Conservation (phyloP, 2,113 vertebrate species). For the Aramus guarauna region DNA sequence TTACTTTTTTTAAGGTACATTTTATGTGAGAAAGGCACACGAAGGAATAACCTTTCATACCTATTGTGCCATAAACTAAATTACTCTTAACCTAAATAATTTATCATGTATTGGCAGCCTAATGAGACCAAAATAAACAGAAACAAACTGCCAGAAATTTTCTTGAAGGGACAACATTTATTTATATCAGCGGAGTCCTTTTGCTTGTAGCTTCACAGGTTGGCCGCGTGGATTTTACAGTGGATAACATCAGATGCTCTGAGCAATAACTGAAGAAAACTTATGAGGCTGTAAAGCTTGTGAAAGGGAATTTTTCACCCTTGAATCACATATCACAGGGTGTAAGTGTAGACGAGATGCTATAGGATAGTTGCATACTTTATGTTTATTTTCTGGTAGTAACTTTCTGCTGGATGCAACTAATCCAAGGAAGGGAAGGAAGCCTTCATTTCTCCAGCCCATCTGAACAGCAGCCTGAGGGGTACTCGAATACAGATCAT, state of each 20-base stretch:
- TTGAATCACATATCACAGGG: background rate
- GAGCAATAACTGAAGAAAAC: background rate
- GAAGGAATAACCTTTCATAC: slow-evolving; percentile 58
- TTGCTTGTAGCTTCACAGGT: background rate
- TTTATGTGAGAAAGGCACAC: slow-evolving; percentile 30
- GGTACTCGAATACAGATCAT: background rate
- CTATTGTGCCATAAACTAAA: slow-evolving; percentile 55
- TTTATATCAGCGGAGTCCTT: background rate
- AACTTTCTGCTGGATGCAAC: background rate
- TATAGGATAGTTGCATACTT: background rate
- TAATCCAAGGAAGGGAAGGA: background rate
- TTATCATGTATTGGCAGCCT: slow-evolving; percentile 46
- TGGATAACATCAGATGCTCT: background rate
- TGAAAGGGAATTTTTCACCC: background rate
- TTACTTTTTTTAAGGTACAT: slow-evolving; percentile 27
- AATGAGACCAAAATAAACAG: slow-evolving; percentile 52
- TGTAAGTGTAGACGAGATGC: background rate
- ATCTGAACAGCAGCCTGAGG: background rate
- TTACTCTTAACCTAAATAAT: slow-evolving; percentile 55
- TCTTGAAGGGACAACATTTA: background rate
- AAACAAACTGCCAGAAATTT: background rate
- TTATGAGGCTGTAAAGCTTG: background rate
- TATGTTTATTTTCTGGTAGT: background rate
- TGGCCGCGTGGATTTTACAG: background rate
- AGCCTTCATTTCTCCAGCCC: background rate